Percentiles rank a stretch among this genome's conserved stretches.
Conservation (phyloP, 2,888 invertebrate genomes). For the Athalia circularis region DNA sequence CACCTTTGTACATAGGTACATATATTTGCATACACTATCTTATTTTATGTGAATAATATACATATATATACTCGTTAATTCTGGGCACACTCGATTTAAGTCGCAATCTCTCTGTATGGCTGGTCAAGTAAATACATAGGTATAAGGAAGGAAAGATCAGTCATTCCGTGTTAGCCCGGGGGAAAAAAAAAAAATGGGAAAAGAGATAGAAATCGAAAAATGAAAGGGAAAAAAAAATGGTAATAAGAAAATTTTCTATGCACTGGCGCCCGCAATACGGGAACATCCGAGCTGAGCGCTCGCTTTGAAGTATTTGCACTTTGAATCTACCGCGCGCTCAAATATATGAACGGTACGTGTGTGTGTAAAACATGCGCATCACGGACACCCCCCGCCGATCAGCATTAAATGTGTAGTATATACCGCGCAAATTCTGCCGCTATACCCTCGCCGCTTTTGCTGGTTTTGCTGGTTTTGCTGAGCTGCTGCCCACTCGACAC, state of each 20-base stretch:
- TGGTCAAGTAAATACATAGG: neutral
- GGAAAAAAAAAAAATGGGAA: no score
- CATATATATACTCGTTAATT: slow-evolving; percentile 29
- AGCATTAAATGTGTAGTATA: neutral
- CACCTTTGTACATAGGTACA: no score
- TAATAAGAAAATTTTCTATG: slow-evolving; percentile 10
- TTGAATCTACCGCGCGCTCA: slow-evolving; percentile 31
- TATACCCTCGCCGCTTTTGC: slow-evolving; percentile 19
- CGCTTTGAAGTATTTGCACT: slow-evolving; percentile 37
- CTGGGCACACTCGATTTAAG: slow-evolving; percentile 32
- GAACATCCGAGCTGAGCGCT: neutral
- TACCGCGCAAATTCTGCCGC: slow-evolving; percentile 35
- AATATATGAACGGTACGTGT: neutral
- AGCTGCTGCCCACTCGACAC: slow-evolving; percentile 32
- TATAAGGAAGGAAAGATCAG: slow-evolving; percentile 30
- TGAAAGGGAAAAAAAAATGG: no score
- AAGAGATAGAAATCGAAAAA: no score
- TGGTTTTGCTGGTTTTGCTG: neutral
- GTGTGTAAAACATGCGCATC: slow-evolving; percentile 2
- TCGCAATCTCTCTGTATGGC: slow-evolving; percentile 18
- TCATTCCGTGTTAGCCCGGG: slow-evolving; percentile 24
- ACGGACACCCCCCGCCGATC: slow-evolving; percentile 37
- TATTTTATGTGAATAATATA: no score
- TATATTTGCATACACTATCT: no score
- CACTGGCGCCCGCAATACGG: slow-evolving; percentile 6